A percentile compares a stretch with the other conserved stretches of the same genome.
Evolutionary conservation across 2,113 vertebrate species (phyloP).

Genomic region (Eublepharis macularius): DNA sequence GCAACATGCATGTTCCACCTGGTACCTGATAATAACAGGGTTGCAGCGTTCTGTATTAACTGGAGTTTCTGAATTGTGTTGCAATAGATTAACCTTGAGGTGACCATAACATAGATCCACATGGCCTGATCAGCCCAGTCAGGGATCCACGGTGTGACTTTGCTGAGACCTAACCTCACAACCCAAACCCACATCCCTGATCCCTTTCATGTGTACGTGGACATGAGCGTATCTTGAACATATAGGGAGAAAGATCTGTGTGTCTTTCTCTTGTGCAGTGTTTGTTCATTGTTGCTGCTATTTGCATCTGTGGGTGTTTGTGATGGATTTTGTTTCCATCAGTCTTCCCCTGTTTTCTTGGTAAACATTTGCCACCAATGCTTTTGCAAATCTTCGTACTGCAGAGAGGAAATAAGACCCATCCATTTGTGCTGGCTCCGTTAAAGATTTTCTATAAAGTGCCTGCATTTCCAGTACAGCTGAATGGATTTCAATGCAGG

Average conservation of each 20-base stretch:
- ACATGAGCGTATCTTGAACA: neutral
- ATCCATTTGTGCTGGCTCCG: conserved; percentile 74
- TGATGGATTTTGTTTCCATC: conserved; percentile 35
- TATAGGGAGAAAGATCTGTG: neutral
- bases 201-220: neutral
- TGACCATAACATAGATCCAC: too few species aligned
- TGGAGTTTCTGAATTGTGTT: too few species aligned
- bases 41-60: too few species aligned
- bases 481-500: conserved; percentile 79
- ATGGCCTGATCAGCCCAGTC: too few species aligned
- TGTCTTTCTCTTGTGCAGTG: too few species aligned
- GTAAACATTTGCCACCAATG: conserved; percentile 64
- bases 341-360: conserved; percentile 18
- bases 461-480: conserved; percentile 71
- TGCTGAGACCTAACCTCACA: too few species aligned
- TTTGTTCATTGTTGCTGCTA: neutral
- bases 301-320: neutral
- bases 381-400: conserved; percentile 71
- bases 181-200: neutral
- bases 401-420: conserved; percentile 75
- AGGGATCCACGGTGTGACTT: neutral
- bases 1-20: too few species aligned
- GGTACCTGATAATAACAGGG: too few species aligned
- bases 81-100: too few species aligned
- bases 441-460: conserved; percentile 84